Evolutionary conservation across 2,888 invertebrate genomes (phyloP).

Genomic region (Caenorhabditis sp.): DNA sequence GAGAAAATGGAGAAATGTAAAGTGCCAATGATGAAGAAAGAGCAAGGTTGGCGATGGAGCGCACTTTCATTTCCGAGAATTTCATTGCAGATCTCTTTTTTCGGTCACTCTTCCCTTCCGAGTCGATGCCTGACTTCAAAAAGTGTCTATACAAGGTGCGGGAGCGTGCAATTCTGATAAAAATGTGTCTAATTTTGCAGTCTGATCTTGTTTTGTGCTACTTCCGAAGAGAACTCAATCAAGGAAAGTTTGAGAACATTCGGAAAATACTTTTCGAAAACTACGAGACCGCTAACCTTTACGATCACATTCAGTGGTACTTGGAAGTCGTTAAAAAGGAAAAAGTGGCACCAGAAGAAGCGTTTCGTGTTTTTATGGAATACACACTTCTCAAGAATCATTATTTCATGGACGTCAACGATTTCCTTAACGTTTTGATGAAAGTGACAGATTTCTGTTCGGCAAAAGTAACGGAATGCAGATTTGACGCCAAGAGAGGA

Average conservation of each 20-base stretch:
- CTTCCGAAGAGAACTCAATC: slow-evolving; percentile 15
- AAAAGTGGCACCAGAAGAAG: background rate
- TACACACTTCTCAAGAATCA: background rate
- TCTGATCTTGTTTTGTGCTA: slow-evolving; percentile 22
- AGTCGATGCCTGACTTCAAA: background rate
- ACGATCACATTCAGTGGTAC: slow-evolving; percentile 2
- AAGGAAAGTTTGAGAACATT: slow-evolving; percentile 11
- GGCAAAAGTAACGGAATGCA: background rate
- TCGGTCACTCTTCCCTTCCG: background rate
- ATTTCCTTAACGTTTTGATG: slow-evolving; percentile 5
- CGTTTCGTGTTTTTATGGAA: slow-evolving; percentile 5
- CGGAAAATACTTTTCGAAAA: background rate
- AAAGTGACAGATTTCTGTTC: background rate
- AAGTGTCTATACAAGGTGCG: slow-evolving; percentile 17
- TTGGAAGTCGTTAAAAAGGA: background rate
- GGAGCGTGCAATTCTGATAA: background rate
- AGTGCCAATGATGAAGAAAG: slow-evolving; percentile 5
- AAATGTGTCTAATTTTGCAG: slow-evolving; percentile 10
- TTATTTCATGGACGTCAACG: slow-evolving; percentile 7
- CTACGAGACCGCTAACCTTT: background rate
- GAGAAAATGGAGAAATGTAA: slow-evolving; percentile 13
- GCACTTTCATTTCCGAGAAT: too few relatives aligned
- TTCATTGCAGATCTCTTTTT: slow-evolving; percentile 25
- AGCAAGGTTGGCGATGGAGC: slow-evolving; percentile 15
- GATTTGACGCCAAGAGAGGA: background rate